Base-by-base conservation (phyloP, 1,140 invertebrate genomes). In the Brachystomella parvula region DNA sequence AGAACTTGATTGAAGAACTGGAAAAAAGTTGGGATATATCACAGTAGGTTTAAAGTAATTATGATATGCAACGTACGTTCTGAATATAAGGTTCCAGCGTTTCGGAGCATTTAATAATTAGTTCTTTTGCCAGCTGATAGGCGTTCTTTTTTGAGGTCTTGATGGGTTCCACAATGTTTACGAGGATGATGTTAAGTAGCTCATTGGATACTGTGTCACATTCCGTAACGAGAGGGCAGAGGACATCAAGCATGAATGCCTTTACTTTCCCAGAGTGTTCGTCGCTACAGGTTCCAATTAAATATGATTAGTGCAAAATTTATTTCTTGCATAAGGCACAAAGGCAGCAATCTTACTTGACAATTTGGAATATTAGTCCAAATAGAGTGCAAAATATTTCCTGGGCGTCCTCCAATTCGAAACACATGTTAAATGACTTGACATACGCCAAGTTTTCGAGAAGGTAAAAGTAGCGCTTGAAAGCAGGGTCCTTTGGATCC, bases 361-460 rank as follows among this genome's bases (percentile, higher is more conserved):
- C 89, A 78, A 96, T 94, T 78, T 87, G 90, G 77, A 98, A 97
- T 84, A 98, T 95, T n/a, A 96, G 83, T 58, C 88, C 87, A 79
- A 97, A 97, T 0, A 98, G 81, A 47, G 87, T 86, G 75, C 92
- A 94, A 77, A 98, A 96, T 74, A 98, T 96, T 78, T 96, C 92
- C 79, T 97, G 92, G 74, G 90, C 96, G 78, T 97, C 94, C 78
- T 98, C 94, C 44, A 98, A 78, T 77, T 98, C 95, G 77, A 98
- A 94, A 78, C 95, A 98, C 87, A 98, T 97, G 78, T 97, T 97
- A 78, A 98, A 98, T 0, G 94, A 96, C 77, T 98, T 98, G 26
- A 97, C 94, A 79, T 95, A 98, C 12, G 94, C 94, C 67, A 98
- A 82, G 80, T 97, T 98, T 82, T 97, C 89, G 66, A 94, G 80